Conservation (phyloP, 2,113 vertebrate species). For the Tragelaphus scriptus region DNA sequence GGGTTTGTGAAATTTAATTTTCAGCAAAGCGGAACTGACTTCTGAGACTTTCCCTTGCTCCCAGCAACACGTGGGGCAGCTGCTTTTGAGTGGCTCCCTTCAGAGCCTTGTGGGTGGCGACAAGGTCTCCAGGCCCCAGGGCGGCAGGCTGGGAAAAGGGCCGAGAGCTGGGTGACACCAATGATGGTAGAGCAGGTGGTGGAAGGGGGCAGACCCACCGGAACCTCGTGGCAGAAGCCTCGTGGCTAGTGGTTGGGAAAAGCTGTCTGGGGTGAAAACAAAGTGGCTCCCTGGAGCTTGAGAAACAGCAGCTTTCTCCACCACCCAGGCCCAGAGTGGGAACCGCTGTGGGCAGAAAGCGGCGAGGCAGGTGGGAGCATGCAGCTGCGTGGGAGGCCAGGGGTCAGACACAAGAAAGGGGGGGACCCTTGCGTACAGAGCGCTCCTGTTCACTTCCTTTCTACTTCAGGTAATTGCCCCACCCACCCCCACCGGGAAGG, state of each 20-base stretch:
- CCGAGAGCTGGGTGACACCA: accelerated
- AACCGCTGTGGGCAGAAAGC: accelerated
- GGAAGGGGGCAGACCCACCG: neutral
- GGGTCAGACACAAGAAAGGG: neutral
- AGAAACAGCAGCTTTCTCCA: neutral
- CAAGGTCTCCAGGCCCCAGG: neutral
- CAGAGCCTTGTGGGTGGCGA: neutral
- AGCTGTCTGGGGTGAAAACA: neutral
- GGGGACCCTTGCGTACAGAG: neutral
- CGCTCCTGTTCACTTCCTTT: neutral
- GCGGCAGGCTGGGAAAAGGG: neutral
- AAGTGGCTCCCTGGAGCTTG: neutral
- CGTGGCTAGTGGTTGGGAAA: neutral
- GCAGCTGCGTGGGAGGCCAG: neutral
- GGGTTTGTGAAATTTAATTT: neutral
- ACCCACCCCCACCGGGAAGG: neutral
- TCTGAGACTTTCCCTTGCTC: neutral
- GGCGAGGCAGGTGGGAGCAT: accelerated
- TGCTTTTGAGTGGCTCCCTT: neutral
- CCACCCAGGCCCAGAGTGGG: neutral
- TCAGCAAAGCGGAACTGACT: neutral
- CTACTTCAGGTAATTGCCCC: neutral
- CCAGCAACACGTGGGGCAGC: accelerated
- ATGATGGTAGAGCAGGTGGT: neutral
- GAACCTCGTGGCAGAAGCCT: neutral